A percentile compares a stretch with the other conserved stretches of the same genome.
Conservation (phyloP, 2,113 vertebrate species). For the Xiphophorus maculatus region DNA sequence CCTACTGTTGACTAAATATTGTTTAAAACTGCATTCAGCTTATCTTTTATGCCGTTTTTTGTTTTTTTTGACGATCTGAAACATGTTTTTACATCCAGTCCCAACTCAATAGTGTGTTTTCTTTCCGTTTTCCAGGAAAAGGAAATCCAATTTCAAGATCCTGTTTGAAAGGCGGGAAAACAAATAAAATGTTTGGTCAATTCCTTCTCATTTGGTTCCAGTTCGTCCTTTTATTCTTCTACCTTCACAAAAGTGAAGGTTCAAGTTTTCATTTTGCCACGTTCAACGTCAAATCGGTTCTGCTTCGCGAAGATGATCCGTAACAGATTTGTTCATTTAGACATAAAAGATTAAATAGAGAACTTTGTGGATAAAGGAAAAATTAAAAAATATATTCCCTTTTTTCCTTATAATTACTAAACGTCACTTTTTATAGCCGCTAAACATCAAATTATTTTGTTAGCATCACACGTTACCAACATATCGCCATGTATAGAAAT, state of each 20-base stretch:
- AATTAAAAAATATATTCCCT: slow-evolving; percentile 76
- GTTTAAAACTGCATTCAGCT: no score
- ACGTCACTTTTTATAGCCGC: slow-evolving; percentile 49
- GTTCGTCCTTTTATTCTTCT: slow-evolving; percentile 72
- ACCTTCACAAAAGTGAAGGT: slow-evolving; percentile 49
- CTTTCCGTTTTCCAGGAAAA: slow-evolving; percentile 62
- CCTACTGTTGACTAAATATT: no score
- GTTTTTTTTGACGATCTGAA: no score
- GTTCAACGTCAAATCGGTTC: slow-evolving; percentile 29
- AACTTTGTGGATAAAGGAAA: slow-evolving; percentile 70
- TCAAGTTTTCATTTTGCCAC: slow-evolving; percentile 31
- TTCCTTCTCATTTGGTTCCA: slow-evolving; percentile 42
- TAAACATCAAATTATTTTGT: slow-evolving; percentile 67
- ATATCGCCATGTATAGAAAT: slow-evolving; percentile 9
- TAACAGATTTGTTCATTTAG: slow-evolving; percentile 17
- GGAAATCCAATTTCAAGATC: slow-evolving; percentile 54
- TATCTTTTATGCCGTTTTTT: no score
- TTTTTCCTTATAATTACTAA: slow-evolving; percentile 49
- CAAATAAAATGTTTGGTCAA: neutral
- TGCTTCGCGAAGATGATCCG: slow-evolving; percentile 29
- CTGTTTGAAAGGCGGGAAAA: neutral
- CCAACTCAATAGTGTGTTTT: neutral
- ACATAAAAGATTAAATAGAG: slow-evolving; percentile 75
- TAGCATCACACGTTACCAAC: slow-evolving; percentile 37
- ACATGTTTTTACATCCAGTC: neutral